These are phyloP conservation scores for Drosophila navojoa DNA, from an alignment of 1,140 invertebrate species.

Conservation along the genomic window DNA sequence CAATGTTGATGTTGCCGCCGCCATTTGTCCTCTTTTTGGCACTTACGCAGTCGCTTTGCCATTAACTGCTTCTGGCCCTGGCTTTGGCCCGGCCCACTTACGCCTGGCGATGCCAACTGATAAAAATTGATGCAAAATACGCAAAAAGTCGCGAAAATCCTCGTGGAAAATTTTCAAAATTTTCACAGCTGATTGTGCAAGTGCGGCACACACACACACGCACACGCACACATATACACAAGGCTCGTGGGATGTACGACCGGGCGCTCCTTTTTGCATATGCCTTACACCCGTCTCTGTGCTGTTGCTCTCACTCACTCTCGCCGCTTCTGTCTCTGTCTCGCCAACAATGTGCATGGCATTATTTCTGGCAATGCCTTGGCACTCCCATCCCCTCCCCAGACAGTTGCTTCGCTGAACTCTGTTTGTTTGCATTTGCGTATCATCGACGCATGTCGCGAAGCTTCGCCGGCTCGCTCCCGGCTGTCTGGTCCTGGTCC, in stretches of 20 bases:
- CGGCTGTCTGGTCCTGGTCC: slow-evolving; percentile 18
- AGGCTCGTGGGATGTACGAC: slow-evolving; percentile 35
- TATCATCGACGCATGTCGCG: slow-evolving; percentile 81
- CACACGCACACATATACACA: slow-evolving; percentile 10
- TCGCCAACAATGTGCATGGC: slow-evolving; percentile 55
- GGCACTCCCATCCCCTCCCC: neutral
- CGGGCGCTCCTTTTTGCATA: slow-evolving; percentile 76
- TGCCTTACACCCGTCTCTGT: slow-evolving; percentile 54
- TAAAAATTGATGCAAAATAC: slow-evolving; percentile 83
- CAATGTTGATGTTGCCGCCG: slow-evolving; percentile 40
- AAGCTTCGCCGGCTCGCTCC: slow-evolving; percentile 45
- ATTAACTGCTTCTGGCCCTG: slow-evolving; percentile 51
- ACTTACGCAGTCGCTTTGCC: slow-evolving; percentile 69
- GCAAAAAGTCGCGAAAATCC: slow-evolving; percentile 83
- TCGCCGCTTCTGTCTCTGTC: neutral
- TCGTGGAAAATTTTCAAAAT: slow-evolving; percentile 84
- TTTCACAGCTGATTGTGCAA: slow-evolving; percentile 82
- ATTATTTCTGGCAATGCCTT: slow-evolving; percentile 48
- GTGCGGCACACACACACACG: slow-evolving; percentile 40
- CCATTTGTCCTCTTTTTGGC: slow-evolving; percentile 59
- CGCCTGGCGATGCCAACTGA: slow-evolving; percentile 64
- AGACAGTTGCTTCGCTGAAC: slow-evolving; percentile 28
- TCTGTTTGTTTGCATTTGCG: slow-evolving; percentile 79
- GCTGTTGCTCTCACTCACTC: neutral
- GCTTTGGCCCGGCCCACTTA: slow-evolving; percentile 18